A percentile compares a stretch with the other conserved stretches of the same genome.
Evolutionary conservation across 1,140 invertebrate genomes (phyloP).

Genomic region (Agraylea sexmaculata): DNA sequence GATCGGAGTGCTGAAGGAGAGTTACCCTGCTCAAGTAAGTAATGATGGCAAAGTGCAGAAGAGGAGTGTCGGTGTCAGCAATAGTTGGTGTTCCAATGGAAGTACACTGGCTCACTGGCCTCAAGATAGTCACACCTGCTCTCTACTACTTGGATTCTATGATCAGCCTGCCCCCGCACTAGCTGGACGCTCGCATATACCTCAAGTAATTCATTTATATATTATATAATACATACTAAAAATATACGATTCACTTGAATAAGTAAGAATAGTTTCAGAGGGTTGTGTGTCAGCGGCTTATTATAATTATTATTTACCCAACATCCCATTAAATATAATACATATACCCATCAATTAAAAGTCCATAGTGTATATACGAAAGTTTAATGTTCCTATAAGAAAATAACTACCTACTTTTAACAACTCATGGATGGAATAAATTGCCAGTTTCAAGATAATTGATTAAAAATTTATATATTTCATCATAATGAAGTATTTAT

Average conservation of each 20-base stretch:
- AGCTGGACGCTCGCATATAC: background rate
- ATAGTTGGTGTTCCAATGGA: constrained; percentile 8
- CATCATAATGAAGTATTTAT: too few species aligned
- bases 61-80: background rate
- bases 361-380: too few species aligned
- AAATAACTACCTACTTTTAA: too few species aligned
- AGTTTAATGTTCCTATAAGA: too few species aligned
- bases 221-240: background rate
- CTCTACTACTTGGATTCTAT: constrained; percentile 12
- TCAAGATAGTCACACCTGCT: constrained; percentile 13
- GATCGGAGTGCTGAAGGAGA: background rate
- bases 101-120: constrained; percentile 12
- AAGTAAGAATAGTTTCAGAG: background rate
- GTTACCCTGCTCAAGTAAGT: background rate
- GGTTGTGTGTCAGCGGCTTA: background rate
- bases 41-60: background rate
- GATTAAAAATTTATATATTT: too few species aligned
- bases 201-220: background rate
- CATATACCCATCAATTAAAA: too few species aligned
- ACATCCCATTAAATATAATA: background rate
- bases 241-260: background rate
- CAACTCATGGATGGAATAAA: too few species aligned
- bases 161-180: constrained; percentile 1
- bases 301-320: background rate
- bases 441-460: too few species aligned